Conservation (phyloP, 2,113 vertebrate genomes). For the Nycticebus coucang region DNA sequence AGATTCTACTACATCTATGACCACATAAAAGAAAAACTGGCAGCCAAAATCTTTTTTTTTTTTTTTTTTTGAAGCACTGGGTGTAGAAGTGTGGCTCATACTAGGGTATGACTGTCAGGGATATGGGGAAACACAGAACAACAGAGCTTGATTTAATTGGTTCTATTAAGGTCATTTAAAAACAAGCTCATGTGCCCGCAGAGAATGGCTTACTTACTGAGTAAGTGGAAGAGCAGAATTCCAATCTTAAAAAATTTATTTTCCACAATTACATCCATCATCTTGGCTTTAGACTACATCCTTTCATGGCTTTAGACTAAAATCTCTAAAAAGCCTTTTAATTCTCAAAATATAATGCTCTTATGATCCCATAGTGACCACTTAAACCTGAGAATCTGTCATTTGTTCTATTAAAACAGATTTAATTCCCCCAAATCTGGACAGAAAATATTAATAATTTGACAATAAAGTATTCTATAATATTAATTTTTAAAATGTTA, state of each 20-base stretch:
- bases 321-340: background rate
- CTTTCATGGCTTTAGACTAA: background rate
- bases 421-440: background rate
- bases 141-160: background rate
- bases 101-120: background rate
- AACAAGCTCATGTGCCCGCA: background rate
- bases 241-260: background rate
- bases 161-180: background rate
- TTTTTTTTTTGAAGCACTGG: background rate
- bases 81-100: background rate
- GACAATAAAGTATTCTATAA: background rate
- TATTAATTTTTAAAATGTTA: background rate
- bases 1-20: background rate
- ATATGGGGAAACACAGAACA: background rate
- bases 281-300: background rate
- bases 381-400: background rate
- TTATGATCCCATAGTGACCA: background rate
- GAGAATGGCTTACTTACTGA: background rate
- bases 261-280: background rate
- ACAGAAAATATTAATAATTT: constrained; percentile 14
- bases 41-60: background rate
- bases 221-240: background rate
- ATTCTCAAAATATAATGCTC: background rate
- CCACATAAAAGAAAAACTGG: background rate
- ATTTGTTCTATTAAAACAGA: background rate